These are phyloP conservation scores for Apostichopus leukothele DNA, from an alignment of 53 echinoderm and acorn worm species.

Conservation along the genomic window DNA sequence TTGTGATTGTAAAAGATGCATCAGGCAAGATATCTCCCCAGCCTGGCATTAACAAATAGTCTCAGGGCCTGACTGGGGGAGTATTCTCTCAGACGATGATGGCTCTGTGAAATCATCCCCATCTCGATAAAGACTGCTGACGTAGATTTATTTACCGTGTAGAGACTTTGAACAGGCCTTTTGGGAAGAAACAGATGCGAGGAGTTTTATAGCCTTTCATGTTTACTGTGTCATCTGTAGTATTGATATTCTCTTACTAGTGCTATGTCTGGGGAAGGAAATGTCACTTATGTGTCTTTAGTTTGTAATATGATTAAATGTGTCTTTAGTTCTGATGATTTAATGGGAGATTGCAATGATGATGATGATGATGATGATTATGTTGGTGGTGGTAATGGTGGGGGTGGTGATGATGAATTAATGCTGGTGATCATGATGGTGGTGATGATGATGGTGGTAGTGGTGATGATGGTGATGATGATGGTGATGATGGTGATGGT, in stretches of 20 bases:
- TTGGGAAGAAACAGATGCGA: slow-evolving; percentile 32
- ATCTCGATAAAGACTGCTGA: neutral
- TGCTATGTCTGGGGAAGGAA: slow-evolving; percentile 3
- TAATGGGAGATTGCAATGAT: neutral
- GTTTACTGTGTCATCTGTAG: slow-evolving; percentile 10
- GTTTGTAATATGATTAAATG: too few species aligned
- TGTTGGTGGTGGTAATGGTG: too few species aligned
- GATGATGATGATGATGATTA: neutral
- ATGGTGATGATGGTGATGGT: too few species aligned
- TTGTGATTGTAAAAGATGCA: slow-evolving; percentile 8
- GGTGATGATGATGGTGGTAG: too few species aligned
- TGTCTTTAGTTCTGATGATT: neutral
- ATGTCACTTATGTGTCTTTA: neutral
- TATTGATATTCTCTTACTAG: slow-evolving; percentile 1
- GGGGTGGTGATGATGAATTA: too few species aligned
- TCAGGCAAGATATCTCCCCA: neutral
- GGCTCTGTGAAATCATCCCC: neutral
- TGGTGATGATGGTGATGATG: too few species aligned
- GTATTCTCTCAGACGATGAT: neutral
- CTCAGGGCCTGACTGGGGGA: too few species aligned
- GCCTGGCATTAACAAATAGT: neutral
- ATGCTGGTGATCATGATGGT: too few species aligned
- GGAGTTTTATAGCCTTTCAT: slow-evolving; percentile 18
- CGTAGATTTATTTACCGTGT: slow-evolving; percentile 11
- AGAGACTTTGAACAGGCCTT: slow-evolving; percentile 34